Percentiles rank a stretch among this genome's conserved stretches.
phyloP scores from a whole-genome alignment of 2,888 invertebrate species.

The Eledone cirrhosa region DNA sequence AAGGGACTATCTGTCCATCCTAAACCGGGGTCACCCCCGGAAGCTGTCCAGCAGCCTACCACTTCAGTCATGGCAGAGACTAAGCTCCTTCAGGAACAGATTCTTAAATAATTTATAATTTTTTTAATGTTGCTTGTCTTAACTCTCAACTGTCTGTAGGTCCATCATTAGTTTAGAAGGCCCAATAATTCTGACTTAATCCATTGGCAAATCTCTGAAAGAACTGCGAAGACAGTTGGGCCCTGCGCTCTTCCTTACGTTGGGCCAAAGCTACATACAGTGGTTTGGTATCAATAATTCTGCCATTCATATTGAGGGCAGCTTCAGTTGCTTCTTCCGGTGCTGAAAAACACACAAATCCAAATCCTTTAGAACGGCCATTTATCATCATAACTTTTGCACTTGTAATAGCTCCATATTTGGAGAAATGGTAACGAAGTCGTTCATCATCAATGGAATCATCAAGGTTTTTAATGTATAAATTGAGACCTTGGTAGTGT shows the following conservation, averaged over 20 bases:
- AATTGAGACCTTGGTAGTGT: conserved; percentile 82
- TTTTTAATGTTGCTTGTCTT: too few relatives aligned
- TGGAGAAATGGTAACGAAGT: conserved; percentile 90
- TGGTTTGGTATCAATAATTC: conserved; percentile 96
- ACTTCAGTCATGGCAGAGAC: too few relatives aligned
- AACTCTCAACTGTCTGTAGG: too few relatives aligned
- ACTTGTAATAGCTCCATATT: conserved; percentile 95
- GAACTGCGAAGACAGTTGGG: conserved; percentile 96
- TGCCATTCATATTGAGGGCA: conserved; percentile 98
- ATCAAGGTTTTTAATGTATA: conserved; percentile 98
- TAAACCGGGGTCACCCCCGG: too few relatives aligned
- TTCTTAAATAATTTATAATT: too few relatives aligned
- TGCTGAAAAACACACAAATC: conserved; percentile 97
- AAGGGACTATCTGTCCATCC: too few relatives aligned
- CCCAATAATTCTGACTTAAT: conserved; percentile 74
- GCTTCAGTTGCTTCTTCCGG: conserved; percentile 99
- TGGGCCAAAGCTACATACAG: conserved; percentile 98
- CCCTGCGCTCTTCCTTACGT: conserved; percentile 98
- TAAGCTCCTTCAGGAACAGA: too few relatives aligned
- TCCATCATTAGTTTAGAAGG: too few relatives aligned
- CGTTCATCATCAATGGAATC: conserved; percentile 96
- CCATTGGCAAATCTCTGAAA: conserved; percentile 88
- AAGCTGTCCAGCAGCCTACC: too few relatives aligned
- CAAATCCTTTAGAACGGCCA: conserved; percentile 80
- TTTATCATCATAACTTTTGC: conserved; percentile 79